A percentile compares a stretch with the other conserved stretches of the same genome.
Conservation (phyloP, 1,140 invertebrate species). For the Rhopalosiphum padi region DNA sequence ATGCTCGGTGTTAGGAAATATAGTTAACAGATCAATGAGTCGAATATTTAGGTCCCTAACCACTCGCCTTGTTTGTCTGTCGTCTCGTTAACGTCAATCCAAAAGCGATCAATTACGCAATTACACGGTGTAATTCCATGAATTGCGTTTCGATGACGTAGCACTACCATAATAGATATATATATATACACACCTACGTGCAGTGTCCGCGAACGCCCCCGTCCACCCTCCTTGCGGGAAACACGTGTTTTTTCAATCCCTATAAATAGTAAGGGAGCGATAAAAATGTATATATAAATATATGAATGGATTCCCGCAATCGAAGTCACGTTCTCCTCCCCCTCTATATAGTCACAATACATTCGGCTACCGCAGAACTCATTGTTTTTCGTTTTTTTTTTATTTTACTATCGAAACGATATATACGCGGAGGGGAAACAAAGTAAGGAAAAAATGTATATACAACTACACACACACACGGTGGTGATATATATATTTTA, state of each 20-base stretch:
- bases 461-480: no score
- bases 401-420: constrained; percentile 17
- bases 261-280: constrained; percentile 29
- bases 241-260: constrained; percentile 51
- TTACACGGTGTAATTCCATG: constrained; percentile 37
- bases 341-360: not conserved
- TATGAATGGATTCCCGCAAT: constrained; percentile 31
- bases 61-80: not conserved
- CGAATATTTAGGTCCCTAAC: not conserved
- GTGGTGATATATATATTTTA: constrained; percentile 55
- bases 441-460: constrained; percentile 41
- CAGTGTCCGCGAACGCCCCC: not conserved
- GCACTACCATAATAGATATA: constrained; percentile 6
- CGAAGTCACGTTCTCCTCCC: constrained; percentile 42
- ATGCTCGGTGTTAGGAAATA: not conserved
- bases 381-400: constrained; percentile 51
- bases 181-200: not conserved
- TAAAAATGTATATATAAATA: constrained; percentile 42
- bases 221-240: constrained; percentile 10
- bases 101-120: constrained; percentile 57
- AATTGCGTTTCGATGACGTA: constrained; percentile 56
- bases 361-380: constrained; percentile 52
- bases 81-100: constrained; percentile 56
- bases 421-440: constrained; percentile 18
- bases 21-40: not conserved